phyloP scores from a whole-genome alignment of 2,113 vertebrate genomes.

The Pterocles gutturalis region DNA sequence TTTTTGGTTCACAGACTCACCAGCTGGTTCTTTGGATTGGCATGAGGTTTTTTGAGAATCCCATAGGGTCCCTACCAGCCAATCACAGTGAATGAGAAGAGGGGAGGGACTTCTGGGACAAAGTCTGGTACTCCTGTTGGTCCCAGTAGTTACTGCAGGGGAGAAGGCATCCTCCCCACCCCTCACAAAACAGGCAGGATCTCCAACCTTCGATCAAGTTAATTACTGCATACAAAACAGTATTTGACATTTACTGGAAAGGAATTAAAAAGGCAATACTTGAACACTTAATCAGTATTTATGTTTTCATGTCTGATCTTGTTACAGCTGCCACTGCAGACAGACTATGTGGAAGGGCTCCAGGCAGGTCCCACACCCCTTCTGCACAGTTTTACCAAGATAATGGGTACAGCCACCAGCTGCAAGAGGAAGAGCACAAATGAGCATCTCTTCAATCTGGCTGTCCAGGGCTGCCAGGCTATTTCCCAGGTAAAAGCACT shows the following conservation, averaged over 20 bases:
- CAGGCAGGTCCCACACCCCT: too few relatives aligned
- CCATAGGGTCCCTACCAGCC: not conserved
- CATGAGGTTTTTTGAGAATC: not conserved
- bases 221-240: not conserved
- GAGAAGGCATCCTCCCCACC: not conserved
- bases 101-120: not conserved
- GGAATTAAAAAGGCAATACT: not conserved
- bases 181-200: not conserved
- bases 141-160: not conserved
- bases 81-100: not conserved
- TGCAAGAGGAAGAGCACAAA: not conserved
- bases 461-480: not conserved
- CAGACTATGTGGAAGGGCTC: not conserved
- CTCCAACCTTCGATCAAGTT: not conserved
- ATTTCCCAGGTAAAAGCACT: not conserved
- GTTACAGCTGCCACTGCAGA: not conserved
- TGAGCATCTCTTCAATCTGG: not conserved
- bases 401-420: not conserved
- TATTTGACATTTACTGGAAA: not conserved
- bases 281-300: not conserved
- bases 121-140: not conserved
- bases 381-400: not conserved
- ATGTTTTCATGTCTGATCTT: not conserved
- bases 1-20: not conserved
- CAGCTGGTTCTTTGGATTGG: not conserved